Conservation (phyloP, 1,140 invertebrate genomes). For the Vanessa tameamea region DNA sequence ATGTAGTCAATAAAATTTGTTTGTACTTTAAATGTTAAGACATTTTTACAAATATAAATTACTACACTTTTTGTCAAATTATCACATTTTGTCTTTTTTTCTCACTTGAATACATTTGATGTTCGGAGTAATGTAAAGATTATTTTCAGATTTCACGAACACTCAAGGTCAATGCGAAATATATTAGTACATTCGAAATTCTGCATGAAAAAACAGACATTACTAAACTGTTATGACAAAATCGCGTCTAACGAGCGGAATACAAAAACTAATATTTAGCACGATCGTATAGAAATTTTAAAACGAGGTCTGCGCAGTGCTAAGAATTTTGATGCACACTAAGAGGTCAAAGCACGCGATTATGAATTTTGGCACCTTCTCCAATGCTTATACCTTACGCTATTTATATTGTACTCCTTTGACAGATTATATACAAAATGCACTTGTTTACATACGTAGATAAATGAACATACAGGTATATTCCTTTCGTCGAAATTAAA, state of each 20-base stretch:
- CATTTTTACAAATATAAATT: not conserved
- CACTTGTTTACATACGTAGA: slow-evolving; percentile 21
- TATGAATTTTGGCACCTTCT: slow-evolving; percentile 49
- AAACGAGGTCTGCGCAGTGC: slow-evolving; percentile 58
- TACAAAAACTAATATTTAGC: not conserved
- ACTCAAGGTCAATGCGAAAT: slow-evolving; percentile 17
- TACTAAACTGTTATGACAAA: slow-evolving; percentile 2
- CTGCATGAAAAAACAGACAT: not conserved
- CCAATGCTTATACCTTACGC: slow-evolving; percentile 34
- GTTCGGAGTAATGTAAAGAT: not conserved
- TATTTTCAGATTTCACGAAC: slow-evolving; percentile 24
- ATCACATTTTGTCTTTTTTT: not conserved
- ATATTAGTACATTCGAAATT: not conserved
- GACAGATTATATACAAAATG: slow-evolving; percentile 26
- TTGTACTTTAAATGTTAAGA: not conserved
- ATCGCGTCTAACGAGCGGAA: not conserved
- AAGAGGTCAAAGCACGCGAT: slow-evolving; percentile 57
- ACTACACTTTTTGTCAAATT: not conserved
- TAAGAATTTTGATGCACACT: slow-evolving; percentile 50
- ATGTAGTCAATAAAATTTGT: not conserved
- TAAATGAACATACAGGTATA: slow-evolving; percentile 19
- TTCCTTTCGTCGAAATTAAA: slow-evolving; percentile 44
- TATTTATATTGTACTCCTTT: slow-evolving; percentile 31
- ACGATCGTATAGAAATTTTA: slow-evolving; percentile 1
- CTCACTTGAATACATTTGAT: not conserved